These are phyloP conservation scores for Pollenia labialis DNA, from an alignment of 2,888 invertebrate species.

Conservation along the genomic window DNA sequence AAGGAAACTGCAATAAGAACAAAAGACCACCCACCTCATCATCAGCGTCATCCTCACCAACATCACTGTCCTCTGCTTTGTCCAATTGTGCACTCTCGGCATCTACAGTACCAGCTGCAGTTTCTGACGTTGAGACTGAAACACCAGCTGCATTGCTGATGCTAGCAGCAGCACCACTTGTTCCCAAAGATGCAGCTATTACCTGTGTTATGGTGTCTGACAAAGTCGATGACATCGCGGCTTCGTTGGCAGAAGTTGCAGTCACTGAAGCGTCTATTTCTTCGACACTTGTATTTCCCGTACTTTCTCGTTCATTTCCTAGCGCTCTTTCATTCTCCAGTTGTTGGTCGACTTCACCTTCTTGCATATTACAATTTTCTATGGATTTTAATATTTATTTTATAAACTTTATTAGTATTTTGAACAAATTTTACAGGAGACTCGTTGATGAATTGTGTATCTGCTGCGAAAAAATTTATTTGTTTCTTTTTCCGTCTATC, in stretches of 20 bases:
- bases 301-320: constrained; percentile 74
- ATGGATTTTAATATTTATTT: constrained; percentile 48
- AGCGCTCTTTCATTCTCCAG: constrained; percentile 75
- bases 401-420: constrained; percentile 48
- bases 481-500: constrained; percentile 58
- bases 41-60: constrained; percentile 86
- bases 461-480: constrained; percentile 67
- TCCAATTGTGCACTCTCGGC: constrained; percentile 76
- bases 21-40: constrained; percentile 83
- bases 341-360: constrained; percentile 74
- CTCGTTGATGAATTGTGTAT: constrained; percentile 72
- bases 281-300: constrained; percentile 66
- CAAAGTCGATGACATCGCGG: constrained; percentile 64
- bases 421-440: constrained; percentile 55
- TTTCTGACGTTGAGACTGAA: constrained; percentile 24
- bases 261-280: constrained; percentile 74
- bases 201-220: constrained; percentile 59
- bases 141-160: constrained; percentile 40
- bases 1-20: neutral
- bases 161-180: constrained; percentile 44
- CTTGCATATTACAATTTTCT: constrained; percentile 77
- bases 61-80: constrained; percentile 85
- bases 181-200: constrained; percentile 52
- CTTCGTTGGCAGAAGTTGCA: constrained; percentile 65
- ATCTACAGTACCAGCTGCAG: constrained; percentile 71